phyloP scores from a whole-genome alignment of 2,797 vertebrate genomes.

The Dendrocincla fuliginosa region DNA sequence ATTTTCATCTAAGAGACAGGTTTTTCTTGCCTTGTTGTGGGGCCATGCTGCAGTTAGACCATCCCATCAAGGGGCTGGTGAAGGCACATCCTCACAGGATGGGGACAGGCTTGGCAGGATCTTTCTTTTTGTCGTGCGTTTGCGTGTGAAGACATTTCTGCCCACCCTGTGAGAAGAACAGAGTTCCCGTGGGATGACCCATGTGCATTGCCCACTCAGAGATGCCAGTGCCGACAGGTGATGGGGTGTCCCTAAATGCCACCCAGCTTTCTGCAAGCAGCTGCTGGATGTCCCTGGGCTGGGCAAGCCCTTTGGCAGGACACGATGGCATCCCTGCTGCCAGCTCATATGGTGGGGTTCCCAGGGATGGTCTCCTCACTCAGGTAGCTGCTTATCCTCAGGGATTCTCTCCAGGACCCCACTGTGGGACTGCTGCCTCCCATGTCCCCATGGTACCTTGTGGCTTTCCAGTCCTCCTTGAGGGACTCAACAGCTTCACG shows the following conservation, averaged over 20 bases:
- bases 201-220: accelerated
- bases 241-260: background rate
- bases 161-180: conserved; percentile 24
- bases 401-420: background rate
- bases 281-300: background rate
- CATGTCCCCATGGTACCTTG: background rate
- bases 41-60: background rate
- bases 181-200: background rate
- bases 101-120: background rate
- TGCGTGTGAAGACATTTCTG: conserved; percentile 18
- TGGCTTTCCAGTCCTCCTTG: conserved; percentile 49
- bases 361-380: accelerated
- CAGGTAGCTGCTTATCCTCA: background rate
- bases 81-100: background rate
- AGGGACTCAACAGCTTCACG: background rate
- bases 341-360: accelerated
- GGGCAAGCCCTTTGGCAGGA: background rate
- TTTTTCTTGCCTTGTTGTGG: background rate
- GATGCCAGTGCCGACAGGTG: background rate
- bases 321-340: background rate
- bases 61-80: background rate
- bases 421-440: background rate
- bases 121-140: background rate
- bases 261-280: accelerated
- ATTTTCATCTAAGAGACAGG: background rate